Conservation (phyloP, 2,888 invertebrate genomes). For the Hirudinaria manillensis region DNA sequence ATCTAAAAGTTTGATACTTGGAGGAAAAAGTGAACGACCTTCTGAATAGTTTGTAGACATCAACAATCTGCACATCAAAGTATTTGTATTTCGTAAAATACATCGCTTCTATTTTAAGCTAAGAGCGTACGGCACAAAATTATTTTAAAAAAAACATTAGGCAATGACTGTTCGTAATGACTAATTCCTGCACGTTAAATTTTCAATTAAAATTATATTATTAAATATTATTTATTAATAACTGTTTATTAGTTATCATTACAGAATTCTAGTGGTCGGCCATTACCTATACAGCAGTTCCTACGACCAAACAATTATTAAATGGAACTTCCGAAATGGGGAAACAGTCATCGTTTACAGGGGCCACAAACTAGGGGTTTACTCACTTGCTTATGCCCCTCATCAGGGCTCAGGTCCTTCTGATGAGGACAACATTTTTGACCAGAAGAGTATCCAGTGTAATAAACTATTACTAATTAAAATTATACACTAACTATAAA, state of each 20-base stretch:
- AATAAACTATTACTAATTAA: too few relatives aligned
- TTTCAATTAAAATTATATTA: background rate
- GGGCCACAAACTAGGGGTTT: slow-evolving; percentile 57
- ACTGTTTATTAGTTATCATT: background rate
- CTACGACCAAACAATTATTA: slow-evolving; percentile 52
- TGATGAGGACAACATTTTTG: slow-evolving; percentile 31
- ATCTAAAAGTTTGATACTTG: background rate
- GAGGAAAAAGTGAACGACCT: too few relatives aligned
- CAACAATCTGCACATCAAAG: too few relatives aligned
- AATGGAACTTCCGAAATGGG: slow-evolving; percentile 57
- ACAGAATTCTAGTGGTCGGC: slow-evolving; percentile 46
- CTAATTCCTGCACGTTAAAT: background rate
- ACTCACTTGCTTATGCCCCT: slow-evolving; percentile 57
- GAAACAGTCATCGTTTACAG: slow-evolving; percentile 53
- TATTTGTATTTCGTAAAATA: too few relatives aligned
- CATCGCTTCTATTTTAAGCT: too few relatives aligned
- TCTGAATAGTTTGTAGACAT: too few relatives aligned
- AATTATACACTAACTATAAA: too few relatives aligned
- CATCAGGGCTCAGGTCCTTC: slow-evolving; percentile 48
- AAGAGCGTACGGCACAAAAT: too few relatives aligned
- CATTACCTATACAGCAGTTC: slow-evolving; percentile 53
- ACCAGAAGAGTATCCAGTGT: background rate
- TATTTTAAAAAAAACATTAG: too few relatives aligned
- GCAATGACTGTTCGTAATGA: background rate
- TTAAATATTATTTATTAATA: background rate